A percentile compares a stretch with the other conserved stretches of the same genome.
These are phyloP conservation scores for Buathra laborator DNA, from an alignment of 2,888 invertebrate species.

Conservation along the genomic window DNA sequence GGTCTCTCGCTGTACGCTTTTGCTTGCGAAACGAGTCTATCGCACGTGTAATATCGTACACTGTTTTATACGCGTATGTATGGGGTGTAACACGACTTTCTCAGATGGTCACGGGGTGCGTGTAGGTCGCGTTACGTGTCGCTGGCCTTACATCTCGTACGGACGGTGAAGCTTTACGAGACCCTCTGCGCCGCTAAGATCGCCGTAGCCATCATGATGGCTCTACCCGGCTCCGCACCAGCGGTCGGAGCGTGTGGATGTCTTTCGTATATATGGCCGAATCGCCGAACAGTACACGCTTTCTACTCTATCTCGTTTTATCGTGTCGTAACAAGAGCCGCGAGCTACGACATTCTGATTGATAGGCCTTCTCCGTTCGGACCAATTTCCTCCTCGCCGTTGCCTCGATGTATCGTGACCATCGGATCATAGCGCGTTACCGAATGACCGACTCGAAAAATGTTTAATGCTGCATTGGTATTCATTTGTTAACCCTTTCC, in stretches of 20 bases:
- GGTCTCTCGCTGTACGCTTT: not conserved
- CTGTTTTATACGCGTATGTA: constrained; percentile 2
- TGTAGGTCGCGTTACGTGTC: constrained; percentile 61
- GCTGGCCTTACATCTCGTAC: constrained; percentile 75
- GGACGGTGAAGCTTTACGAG: constrained; percentile 81
- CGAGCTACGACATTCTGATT: constrained; percentile 78
- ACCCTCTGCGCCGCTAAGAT: constrained; percentile 55
- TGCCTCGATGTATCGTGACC: not conserved
- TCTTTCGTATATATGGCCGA: constrained; percentile 38
- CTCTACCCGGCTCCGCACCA: not conserved
- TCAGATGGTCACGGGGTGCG: constrained; percentile 38
- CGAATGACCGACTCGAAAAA: not conserved
- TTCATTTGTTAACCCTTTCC: not conserved
- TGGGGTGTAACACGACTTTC: constrained; percentile 30
- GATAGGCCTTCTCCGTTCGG: constrained; percentile 73
- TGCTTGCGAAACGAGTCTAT: constrained; percentile 17
- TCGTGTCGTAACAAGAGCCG: constrained; percentile 78
- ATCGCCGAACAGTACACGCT: constrained; percentile 71
- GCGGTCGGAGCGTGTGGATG: constrained; percentile 11
- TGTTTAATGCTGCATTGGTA: not conserved
- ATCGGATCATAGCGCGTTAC: not conserved
- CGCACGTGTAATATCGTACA: constrained; percentile 29
- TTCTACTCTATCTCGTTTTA: constrained; percentile 74
- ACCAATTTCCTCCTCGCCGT: constrained; percentile 31
- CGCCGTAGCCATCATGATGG: constrained; percentile 35